Evolutionary conservation across 2,113 vertebrate species (phyloP), one percentile per base, ranked within the genome.

Genomic region (Platichthys stellatus): DNA sequence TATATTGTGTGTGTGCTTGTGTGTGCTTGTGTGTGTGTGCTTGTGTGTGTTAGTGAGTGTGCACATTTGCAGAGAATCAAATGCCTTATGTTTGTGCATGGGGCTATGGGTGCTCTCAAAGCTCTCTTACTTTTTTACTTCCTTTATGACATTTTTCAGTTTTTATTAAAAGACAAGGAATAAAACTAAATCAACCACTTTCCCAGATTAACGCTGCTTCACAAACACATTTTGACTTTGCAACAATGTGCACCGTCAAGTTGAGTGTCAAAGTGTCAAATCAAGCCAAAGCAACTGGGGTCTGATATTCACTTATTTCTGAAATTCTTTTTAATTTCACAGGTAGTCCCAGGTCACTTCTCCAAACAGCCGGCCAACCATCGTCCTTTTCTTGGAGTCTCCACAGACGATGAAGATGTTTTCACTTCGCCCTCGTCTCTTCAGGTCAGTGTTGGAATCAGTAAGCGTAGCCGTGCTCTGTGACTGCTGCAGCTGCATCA

Each of bases 361-460:
- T 73, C 18, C 54, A 35, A 8, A 38, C 24, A 62, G 24, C 12
- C 7, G 0, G 23, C 9, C 18, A 3, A n/a, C 62, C 5, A 1
- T 70, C 1, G 3, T 11, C 14, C n/a, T 18, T 53, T 31, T 62
- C 53, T 58, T 40, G 45, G 69, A 49, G 51, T 43, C 57, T 0
- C 82, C 53, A 65, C 65, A 80, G 77, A 81, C 77, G 35, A 63
- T 81, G 35, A 63, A 84, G 78, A 78, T 61, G 18, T 53, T 64
- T 60, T 56, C 56, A 53, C 59, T n/a, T 43, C 57, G 13, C 24
- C 6, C 66, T 4, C 60, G 4, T 40, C 18, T 21, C 58, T 1
- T n/a, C 28, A 54, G 45, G 61, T 71, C 74, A 23, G 15, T 40
- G 77, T 23, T 53, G 54, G 40, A 45, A 72, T 78, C 86, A 79